Evolutionary conservation across 2,888 invertebrate species (phyloP).

Genomic region (Dyspetes luteomarginatus): DNA sequence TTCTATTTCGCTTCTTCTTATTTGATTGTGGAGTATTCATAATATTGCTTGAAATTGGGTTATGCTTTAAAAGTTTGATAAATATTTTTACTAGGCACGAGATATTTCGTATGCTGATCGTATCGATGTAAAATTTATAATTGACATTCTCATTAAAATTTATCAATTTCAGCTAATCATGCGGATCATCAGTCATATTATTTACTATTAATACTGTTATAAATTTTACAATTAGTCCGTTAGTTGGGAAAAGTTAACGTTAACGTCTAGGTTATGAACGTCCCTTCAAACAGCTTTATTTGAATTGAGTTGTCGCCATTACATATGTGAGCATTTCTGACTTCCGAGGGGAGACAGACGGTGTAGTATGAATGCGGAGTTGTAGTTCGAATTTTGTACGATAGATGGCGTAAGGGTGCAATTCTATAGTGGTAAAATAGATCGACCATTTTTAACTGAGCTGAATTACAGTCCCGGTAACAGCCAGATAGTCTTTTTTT

Average conservation of each 20-base stretch:
- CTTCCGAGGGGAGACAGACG: background rate
- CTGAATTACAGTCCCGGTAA: no score
- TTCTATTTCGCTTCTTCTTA: conserved; percentile 80
- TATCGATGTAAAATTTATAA: background rate
- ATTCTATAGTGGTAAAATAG: no score
- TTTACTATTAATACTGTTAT: conserved; percentile 42
- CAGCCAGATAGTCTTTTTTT: no score
- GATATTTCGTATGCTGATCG: conserved; percentile 23
- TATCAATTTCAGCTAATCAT: background rate
- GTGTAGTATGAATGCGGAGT: background rate
- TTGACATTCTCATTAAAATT: conserved; percentile 11
- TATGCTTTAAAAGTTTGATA: conserved; percentile 11
- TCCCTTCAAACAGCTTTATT: conserved; percentile 56
- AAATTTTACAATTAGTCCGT: conserved; percentile 23
- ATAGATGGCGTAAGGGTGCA: conserved; percentile 1
- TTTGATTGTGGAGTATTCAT: conserved; percentile 80
- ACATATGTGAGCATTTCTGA: background rate
- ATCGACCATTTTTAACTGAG: no score
- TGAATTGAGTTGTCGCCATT: conserved; percentile 52
- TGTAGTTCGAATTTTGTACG: background rate
- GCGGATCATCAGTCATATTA: background rate
- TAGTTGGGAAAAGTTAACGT: conserved; percentile 26
- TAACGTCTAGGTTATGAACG: conserved; percentile 54
- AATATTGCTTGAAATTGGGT: conserved; percentile 54
- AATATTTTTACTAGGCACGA: conserved; percentile 40